Evolutionary conservation across 2,797 vertebrate species (phyloP), one percentile per base, ranked within the genome.

Genomic region (Micropoecilia bifurca): DNA sequence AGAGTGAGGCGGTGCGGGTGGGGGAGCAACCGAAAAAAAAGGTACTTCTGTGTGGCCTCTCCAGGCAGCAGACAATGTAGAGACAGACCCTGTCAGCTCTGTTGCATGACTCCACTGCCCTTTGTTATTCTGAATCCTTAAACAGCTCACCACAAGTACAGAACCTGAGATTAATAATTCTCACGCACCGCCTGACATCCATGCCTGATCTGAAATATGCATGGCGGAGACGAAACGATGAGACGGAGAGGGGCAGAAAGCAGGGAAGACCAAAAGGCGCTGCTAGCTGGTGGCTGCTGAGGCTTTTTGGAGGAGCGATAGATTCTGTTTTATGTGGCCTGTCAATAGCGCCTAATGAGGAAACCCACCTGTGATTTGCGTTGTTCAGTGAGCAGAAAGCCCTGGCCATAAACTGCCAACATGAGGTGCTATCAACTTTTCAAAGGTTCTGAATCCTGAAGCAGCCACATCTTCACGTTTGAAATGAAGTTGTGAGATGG

Each of bases 61-160:
- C 6, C 76, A 78, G 80, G 79, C 79, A 79, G 85, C 10, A 90
- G 90, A 91, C 85, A 90, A 69, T 88, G 88, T 88, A 86, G 81
- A 81, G 88, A 88, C 87, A 80, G 92, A 93, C 91, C 93, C 93
- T 94, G 95, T 95, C 94, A 95, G 94, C 87, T 93, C 83, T 45
- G 76, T 86, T 93, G 90, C 86, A 86, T 93, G 94, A 94, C 93
- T 95, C 86, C 22, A 59, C 91, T 96, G 95, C 93, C 95, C 96
- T 96, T 96, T 96, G 96, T 96, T 96, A 95, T 94, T 91, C 84
- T 94, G 95, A 95, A 96, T 96, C 92, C 95, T 95, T 95, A 95
- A 96, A 92, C 94, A 95, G 95, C 92, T 93, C 89, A 78, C 93
- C 92, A 83, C 92, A 88, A 95, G 90, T 94, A 90, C 90, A 91